These are phyloP conservation scores for Chelonus formosanus DNA, from an alignment of 2,888 invertebrate species.

Conservation along the genomic window DNA sequence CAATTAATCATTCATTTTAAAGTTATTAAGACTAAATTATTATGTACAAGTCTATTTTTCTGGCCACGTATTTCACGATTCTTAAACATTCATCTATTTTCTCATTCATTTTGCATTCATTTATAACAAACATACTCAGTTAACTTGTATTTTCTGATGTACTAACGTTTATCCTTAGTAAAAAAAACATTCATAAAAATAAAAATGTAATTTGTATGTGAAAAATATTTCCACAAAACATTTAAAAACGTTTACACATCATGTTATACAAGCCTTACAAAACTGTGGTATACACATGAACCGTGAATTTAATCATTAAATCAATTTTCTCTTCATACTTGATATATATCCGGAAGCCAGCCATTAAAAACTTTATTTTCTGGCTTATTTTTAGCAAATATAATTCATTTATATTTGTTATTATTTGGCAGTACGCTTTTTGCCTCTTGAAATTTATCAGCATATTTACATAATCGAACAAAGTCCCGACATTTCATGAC, in stretches of 20 bases:
- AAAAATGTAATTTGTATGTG: conserved; percentile 22
- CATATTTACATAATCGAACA: conserved; percentile 82
- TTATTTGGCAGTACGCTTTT: conserved; percentile 5
- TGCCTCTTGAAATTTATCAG: background rate
- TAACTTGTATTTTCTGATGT: conserved; percentile 51
- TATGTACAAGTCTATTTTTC: conserved; percentile 9
- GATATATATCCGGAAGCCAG: conserved; percentile 26
- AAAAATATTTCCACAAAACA: conserved; percentile 4
- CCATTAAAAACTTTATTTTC: background rate
- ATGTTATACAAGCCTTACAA: conserved; percentile 53
- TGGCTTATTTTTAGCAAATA: conserved; percentile 14
- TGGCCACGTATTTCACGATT: conserved; percentile 1
- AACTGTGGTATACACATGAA: conserved; percentile 41
- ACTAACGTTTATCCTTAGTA: conserved; percentile 5
- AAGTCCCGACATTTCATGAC: conserved; percentile 83
- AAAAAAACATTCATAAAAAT: conserved; percentile 18
- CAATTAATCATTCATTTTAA: conserved; percentile 34
- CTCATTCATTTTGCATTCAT: conserved; percentile 30
- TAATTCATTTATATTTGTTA: background rate
- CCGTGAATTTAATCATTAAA: conserved; percentile 10
- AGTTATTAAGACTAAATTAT: conserved; percentile 32
- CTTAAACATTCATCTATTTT: conserved; percentile 11
- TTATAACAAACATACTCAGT: conserved; percentile 26
- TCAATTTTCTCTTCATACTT: conserved; percentile 7
- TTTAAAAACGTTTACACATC: conserved; percentile 35